A percentile compares a stretch with the other conserved stretches of the same genome.
Conservation (phyloP, 2,888 invertebrate genomes). For the Pasiphila rectangulata region DNA sequence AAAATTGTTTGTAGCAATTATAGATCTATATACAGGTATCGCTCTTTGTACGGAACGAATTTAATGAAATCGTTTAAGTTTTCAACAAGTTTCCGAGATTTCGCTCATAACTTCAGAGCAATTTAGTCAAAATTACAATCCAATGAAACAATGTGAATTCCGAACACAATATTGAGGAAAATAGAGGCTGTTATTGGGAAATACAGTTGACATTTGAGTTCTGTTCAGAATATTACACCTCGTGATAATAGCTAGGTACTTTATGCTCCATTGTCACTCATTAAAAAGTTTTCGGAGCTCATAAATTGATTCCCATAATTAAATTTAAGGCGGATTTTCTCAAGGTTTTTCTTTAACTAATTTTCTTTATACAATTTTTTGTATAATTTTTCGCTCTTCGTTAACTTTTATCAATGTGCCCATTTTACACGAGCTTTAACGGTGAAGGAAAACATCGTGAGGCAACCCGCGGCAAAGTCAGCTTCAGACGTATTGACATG, state of each 20-base stretch:
- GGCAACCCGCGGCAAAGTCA: too few relatives aligned
- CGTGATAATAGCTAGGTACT: background rate
- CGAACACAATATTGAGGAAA: slow-evolving; percentile 7
- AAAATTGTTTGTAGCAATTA: slow-evolving; percentile 8
- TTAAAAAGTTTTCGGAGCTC: background rate
- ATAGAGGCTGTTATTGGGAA: slow-evolving; percentile 6
- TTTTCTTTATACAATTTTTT: too few relatives aligned
- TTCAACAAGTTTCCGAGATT: slow-evolving; percentile 3
- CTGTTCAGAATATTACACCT: background rate
- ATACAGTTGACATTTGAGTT: slow-evolving; percentile 6
- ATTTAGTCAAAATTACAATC: slow-evolving; percentile 9
- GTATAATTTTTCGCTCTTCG: too few relatives aligned
- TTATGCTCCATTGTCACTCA: background rate
- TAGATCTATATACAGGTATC: background rate
- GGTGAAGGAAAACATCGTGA: too few relatives aligned
- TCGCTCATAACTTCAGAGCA: slow-evolving; percentile 4
- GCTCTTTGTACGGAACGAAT: background rate
- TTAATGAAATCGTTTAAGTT: slow-evolving; percentile 2
- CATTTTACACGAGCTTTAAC: too few relatives aligned
- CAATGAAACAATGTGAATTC: slow-evolving; percentile 6
- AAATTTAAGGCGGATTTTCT: too few relatives aligned
- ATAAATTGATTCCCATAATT: background rate
- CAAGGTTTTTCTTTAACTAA: too few relatives aligned
- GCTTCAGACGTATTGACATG: too few relatives aligned
- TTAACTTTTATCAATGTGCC: too few relatives aligned